A percentile compares a stretch with the other conserved stretches of the same genome.
These are phyloP conservation scores for Oceanodroma tethys DNA, from an alignment of 2,113 vertebrate species.

Conservation along the genomic window DNA sequence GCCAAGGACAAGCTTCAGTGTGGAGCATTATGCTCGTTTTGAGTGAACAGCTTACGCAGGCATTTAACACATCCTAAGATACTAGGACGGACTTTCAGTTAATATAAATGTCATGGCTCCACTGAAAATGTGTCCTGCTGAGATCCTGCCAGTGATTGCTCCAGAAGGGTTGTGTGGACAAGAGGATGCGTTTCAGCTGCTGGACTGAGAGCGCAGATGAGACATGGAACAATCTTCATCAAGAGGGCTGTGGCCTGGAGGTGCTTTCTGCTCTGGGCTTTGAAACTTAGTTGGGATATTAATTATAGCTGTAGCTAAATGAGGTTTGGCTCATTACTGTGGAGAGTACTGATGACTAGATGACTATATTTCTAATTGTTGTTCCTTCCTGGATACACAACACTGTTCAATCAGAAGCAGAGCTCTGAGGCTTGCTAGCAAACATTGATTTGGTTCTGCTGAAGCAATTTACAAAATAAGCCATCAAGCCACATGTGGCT, in stretches of 20 bases:
- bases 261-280: constrained; percentile 18
- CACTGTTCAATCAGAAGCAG: constrained; percentile 35
- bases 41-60: not conserved
- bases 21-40: not conserved
- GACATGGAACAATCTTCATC: not conserved
- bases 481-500: constrained; percentile 60
- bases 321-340: not conserved
- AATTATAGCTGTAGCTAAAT: constrained; percentile 19
- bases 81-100: not conserved
- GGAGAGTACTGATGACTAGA: constrained; percentile 3
- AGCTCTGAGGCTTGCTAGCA: constrained; percentile 47
- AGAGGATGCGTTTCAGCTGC: not conserved
- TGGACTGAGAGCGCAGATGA: not conserved
- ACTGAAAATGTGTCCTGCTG: not conserved
- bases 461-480: constrained; percentile 56
- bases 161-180: not conserved
- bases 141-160: not conserved
- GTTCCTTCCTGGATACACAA: constrained; percentile 9
- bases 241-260: constrained; percentile 6
- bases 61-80: not conserved
- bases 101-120: not conserved
- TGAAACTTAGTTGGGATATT: constrained; percentile 20
- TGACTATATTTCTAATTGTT: constrained; percentile 24
- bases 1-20: not conserved
- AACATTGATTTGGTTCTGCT: constrained; percentile 46